Evolutionary conservation across 2,797 vertebrate species (phyloP).

Genomic region (Lateolabrax maculatus): DNA sequence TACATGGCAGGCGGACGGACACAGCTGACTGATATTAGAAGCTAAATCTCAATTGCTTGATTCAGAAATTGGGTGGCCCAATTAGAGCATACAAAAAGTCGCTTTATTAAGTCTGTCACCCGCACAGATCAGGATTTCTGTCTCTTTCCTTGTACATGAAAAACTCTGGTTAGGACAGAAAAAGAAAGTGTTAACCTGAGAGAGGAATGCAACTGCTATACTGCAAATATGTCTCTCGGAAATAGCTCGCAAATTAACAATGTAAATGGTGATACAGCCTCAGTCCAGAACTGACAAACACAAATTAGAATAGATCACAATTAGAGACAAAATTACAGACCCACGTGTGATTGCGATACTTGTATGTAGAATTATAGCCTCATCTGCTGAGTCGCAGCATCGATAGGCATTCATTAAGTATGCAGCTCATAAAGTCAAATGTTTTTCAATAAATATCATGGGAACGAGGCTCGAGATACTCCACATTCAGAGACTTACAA

Average conservation of each 20-base stretch:
- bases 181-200: constrained; percentile 10
- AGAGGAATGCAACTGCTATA: neutral
- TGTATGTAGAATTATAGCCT: constrained; percentile 82
- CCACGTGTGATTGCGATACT: constrained; percentile 72
- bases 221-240: neutral
- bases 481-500: constrained; percentile 79
- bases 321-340: constrained; percentile 72
- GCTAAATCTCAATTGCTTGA: constrained; percentile 8
- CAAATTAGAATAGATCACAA: constrained; percentile 70
- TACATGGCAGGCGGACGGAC: constrained; percentile 35
- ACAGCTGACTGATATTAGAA: constrained; percentile 37
- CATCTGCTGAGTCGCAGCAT: constrained; percentile 77
- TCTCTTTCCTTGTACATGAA: neutral
- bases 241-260: constrained; percentile 31
- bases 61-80: constrained; percentile 7
- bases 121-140: neutral
- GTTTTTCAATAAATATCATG: constrained; percentile 88
- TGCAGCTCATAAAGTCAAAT: constrained; percentile 86
- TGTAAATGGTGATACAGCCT: constrained; percentile 32
- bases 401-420: constrained; percentile 83
- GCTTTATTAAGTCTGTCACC: constrained; percentile 23
- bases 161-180: constrained; percentile 7
- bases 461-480: constrained; percentile 81
- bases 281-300: constrained; percentile 44
- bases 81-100: constrained; percentile 24